phyloP scores from a whole-genome alignment of 2,113 vertebrate species.

The Spermophilus dauricus region DNA sequence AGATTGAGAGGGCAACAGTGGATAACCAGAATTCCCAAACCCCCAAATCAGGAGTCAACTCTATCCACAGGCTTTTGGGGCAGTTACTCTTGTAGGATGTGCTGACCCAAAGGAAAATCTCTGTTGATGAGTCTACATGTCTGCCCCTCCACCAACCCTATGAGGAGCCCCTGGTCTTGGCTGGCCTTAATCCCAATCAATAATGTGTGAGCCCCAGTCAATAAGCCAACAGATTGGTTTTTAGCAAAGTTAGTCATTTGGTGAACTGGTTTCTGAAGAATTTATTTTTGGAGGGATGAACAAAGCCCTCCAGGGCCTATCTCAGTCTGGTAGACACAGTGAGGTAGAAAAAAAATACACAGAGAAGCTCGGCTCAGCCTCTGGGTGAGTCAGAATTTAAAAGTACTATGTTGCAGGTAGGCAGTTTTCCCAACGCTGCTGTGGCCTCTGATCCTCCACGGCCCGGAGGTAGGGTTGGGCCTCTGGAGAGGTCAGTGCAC shows the following conservation, averaged over 20 bases:
- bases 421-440: background rate
- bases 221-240: background rate
- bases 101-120: background rate
- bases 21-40: no score
- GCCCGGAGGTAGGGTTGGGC: background rate
- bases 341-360: background rate
- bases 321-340: background rate
- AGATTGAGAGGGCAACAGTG: background rate
- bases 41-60: background rate
- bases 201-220: background rate
- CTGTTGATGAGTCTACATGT: no score
- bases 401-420: background rate
- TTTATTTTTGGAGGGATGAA: background rate
- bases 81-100: background rate
- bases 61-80: background rate
- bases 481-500: background rate
- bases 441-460: rapidly evolving
- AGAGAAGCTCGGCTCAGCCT: background rate
- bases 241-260: background rate
- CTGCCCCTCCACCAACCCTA: background rate
- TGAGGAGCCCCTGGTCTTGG: background rate
- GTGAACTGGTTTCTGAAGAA: conserved; percentile 28
- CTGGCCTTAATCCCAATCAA: background rate
- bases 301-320: background rate
- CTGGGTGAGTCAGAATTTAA: background rate